These are phyloP conservation scores for Ashinkailepas kermadecensis DNA, from an alignment of 2,888 invertebrate species.

Conservation along the genomic window DNA sequence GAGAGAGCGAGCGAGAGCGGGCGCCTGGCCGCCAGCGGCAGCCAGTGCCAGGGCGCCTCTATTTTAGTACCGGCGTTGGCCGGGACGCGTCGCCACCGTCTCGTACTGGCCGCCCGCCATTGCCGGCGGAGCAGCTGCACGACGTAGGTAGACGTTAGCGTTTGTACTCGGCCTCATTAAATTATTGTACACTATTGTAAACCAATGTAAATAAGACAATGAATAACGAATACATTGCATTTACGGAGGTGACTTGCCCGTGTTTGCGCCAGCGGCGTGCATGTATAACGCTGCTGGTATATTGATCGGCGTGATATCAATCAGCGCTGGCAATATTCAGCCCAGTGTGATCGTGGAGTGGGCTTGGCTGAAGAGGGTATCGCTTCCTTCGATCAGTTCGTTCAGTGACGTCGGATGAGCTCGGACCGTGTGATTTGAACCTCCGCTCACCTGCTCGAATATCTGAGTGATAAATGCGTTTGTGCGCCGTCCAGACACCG, in stretches of 20 bases:
- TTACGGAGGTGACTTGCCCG: not conserved
- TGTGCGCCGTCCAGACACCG: too few relatives aligned
- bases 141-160: not conserved
- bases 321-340: too few relatives aligned
- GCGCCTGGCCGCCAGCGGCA: not conserved
- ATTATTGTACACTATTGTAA: constrained; percentile 21
- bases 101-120: not conserved
- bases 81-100: not conserved
- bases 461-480: too few relatives aligned
- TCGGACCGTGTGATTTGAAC: too few relatives aligned
- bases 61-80: constrained; percentile 10
- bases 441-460: too few relatives aligned
- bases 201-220: constrained; percentile 21
- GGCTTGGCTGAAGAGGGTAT: too few relatives aligned
- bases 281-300: too few relatives aligned
- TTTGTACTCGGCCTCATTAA: constrained; percentile 17
- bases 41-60: not conserved
- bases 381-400: too few relatives aligned
- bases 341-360: too few relatives aligned
- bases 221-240: constrained; percentile 21
- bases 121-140: not conserved
- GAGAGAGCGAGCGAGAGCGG: not conserved
- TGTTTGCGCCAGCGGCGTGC: too few relatives aligned
- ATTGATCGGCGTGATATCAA: too few relatives aligned
- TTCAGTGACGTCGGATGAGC: too few relatives aligned